phyloP scores from a whole-genome alignment of 2,888 invertebrate genomes.

The Leptopterna dolabrata region DNA sequence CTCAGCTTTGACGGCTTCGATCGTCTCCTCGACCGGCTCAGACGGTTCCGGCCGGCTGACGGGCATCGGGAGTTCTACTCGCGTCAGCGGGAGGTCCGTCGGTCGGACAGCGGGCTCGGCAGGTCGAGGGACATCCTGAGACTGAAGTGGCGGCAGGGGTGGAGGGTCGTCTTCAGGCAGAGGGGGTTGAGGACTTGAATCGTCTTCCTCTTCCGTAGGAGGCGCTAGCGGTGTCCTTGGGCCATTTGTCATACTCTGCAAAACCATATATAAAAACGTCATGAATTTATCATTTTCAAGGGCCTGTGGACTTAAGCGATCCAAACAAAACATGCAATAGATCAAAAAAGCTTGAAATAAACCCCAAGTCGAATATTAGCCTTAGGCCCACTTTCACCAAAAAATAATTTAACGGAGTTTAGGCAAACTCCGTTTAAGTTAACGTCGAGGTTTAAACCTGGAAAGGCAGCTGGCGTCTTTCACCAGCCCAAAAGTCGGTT shows the following conservation, averaged over 20 bases:
- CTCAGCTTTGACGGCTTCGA: slow-evolving; percentile 45
- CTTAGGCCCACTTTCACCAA: no score
- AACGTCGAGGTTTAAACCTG: no score
- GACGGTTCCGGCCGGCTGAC: slow-evolving; percentile 6
- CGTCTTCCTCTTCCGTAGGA: not conserved
- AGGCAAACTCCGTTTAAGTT: no score
- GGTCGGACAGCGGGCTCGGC: not conserved
- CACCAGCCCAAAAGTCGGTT: no score
- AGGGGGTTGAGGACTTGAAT: not conserved
- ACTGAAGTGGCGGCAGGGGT: slow-evolving; percentile 12
- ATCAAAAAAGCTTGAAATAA: no score
- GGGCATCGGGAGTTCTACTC: not conserved
- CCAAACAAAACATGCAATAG: no score
- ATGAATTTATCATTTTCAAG: no score
- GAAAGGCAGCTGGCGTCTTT: no score
- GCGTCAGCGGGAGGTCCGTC: not conserved
- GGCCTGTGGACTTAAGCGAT: no score
- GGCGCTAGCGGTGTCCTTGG: slow-evolving; percentile 54
- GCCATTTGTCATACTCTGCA: slow-evolving; percentile 9
- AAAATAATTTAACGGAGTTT: no score
- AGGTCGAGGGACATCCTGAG: not conserved
- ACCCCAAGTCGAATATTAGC: no score
- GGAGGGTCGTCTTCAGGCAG: slow-evolving; percentile 34
- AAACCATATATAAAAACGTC: not conserved
- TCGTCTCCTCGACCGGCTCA: slow-evolving; percentile 33